Evolutionary conservation across 2,797 vertebrate genomes (phyloP).

Genomic region (Scleropages formosus): DNA sequence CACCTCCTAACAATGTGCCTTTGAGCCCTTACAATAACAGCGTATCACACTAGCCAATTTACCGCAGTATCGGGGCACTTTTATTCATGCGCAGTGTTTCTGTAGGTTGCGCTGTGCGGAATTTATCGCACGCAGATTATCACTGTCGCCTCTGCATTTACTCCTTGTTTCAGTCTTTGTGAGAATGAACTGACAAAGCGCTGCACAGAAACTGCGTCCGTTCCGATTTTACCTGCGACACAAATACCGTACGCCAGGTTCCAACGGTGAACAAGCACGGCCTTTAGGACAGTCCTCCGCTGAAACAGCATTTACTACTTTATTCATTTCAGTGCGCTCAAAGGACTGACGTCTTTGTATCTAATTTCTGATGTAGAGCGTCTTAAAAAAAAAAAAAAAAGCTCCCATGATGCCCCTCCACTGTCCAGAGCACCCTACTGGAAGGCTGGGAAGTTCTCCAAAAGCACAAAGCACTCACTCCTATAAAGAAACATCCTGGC

Average conservation of each 20-base stretch:
- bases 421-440: background rate
- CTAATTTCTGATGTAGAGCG: background rate
- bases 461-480: constrained; percentile 30
- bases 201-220: background rate
- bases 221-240: background rate
- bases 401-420: background rate
- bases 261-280: background rate
- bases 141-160: constrained; percentile 9
- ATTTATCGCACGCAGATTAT: constrained; percentile 5
- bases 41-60: constrained; percentile 3
- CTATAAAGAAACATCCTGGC: constrained; percentile 31
- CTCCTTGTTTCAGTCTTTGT: constrained; percentile 11
- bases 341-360: constrained; percentile 14
- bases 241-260: background rate
- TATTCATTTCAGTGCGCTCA: background rate
- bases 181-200: background rate
- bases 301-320: too few species aligned
- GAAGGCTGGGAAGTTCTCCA: constrained; percentile 4
- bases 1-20: constrained; percentile 4
- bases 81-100: background rate
- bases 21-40: constrained; percentile 12
- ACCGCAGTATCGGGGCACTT: background rate
- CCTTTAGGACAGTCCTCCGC: too few species aligned
- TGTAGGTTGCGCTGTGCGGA: background rate
- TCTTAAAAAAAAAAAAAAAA: background rate